These are phyloP conservation scores for Temnothorax longispinosus DNA, from an alignment of 1,140 invertebrate species.

Conservation along the genomic window DNA sequence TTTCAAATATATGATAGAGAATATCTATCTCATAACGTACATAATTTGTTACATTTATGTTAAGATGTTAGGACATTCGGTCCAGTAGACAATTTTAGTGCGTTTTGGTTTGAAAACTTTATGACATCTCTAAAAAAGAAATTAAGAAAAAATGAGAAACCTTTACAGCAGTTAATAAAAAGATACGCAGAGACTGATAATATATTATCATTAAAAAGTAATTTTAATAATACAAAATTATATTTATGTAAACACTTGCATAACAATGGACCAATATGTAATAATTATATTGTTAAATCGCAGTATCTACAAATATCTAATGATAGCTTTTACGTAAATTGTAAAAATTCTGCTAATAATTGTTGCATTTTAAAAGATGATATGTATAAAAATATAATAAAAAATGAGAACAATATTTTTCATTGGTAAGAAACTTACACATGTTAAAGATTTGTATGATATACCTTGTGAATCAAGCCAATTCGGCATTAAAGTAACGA, in stretches of 20 bases:
- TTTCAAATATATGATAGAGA: constrained; percentile 11
- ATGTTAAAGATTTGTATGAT: constrained; percentile 11
- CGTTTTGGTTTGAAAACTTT: background rate
- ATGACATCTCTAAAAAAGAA: background rate
- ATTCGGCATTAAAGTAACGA: constrained; percentile 18
- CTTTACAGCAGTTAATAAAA: background rate
- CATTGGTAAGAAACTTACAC: background rate
- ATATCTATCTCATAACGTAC: background rate
- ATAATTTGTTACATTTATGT: constrained; percentile 15
- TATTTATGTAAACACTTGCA: background rate
- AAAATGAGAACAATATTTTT: background rate
- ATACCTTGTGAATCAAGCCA: constrained; percentile 1
- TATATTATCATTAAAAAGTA: background rate
- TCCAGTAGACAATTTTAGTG: background rate
- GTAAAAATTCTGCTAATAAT: constrained; percentile 10
- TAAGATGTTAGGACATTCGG: background rate
- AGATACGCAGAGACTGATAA: background rate
- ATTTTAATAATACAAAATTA: background rate
- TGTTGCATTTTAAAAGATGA: constrained; percentile 4
- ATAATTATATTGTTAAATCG: background rate
- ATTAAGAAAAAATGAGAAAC: background rate
- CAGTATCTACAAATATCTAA: background rate
- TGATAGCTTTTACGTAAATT: constrained; percentile 5
- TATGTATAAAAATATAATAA: background rate
- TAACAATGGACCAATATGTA: background rate